Base-by-base conservation (phyloP, 2,113 vertebrate species). In the Epinephelus lanceolatus region DNA sequence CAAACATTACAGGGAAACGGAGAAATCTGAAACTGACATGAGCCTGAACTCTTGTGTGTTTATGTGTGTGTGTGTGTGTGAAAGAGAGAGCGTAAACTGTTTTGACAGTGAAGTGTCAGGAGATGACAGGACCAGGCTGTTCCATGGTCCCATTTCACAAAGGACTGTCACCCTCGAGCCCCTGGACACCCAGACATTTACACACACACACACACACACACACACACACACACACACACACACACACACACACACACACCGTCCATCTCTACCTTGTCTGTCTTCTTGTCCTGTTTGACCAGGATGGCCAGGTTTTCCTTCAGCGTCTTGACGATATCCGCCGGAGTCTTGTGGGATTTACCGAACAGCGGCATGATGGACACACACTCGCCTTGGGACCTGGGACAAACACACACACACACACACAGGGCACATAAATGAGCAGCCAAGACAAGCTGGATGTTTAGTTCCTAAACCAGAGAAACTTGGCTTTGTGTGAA, bases 241-340 rank as follows among this genome's bases (percentile, higher is more conserved):
- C 59, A 56, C 33, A 56, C 66, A 61, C 37, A n/a, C 42, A 45
- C 6, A 59, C 47, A 65, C 63, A 30, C 49, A 2, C 5, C 18
- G 49, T 51, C 45, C 27, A 66, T 7, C 4, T 82, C 92, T 94
- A 99, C 98, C 97, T 99, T 99, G 63, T 99, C 98, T 66, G 97
- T 96, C 95, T 98, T 99, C 95, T 98, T 99, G 52, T 99, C 97
- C 91, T 99, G 98, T 81, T 98, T 99, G 88, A 98, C 96, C 91
- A 99, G 95, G 91, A 98, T 95, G 67, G 95, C 95, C 96, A 99
- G 90, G 93, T 98, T 98, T 85, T 99, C 98, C 93, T 97, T 98
- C 77, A 99, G 93, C 60, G 95, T 96, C 94, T 96, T 97, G 92
- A 99, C 98, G 72, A 98, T 97, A 91, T 99, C 98, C 21, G 96